phyloP scores from a whole-genome alignment of 2,113 vertebrate genomes.

The Myrmecobius fasciatus region DNA sequence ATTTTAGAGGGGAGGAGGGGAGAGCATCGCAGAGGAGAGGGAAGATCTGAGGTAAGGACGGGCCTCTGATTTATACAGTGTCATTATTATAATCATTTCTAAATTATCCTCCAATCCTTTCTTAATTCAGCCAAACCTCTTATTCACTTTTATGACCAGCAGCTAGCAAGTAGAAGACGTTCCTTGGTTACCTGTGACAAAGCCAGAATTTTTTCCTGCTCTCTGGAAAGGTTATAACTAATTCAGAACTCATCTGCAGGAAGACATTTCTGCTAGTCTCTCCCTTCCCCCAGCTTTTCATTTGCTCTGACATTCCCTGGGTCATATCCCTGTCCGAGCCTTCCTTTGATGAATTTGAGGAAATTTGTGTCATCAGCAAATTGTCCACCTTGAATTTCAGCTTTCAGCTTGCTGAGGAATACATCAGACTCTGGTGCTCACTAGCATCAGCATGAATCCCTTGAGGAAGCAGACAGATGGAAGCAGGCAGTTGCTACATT shows the following conservation, averaged over 20 bases:
- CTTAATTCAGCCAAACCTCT: neutral
- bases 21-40: neutral
- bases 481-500: neutral
- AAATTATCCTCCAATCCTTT: neutral
- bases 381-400: constrained; percentile 2
- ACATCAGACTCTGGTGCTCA: neutral
- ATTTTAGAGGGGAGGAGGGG: neutral
- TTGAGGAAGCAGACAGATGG: neutral
- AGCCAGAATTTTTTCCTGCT: neutral
- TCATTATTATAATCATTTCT: neutral
- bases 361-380: neutral
- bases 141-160: neutral
- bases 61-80: neutral
- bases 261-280: neutral
- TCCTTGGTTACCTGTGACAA: neutral
- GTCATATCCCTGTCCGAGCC: neutral
- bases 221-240: constrained; percentile 2
- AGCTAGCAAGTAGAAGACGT: neutral
- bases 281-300: neutral
- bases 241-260: neutral
- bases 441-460: neutral
- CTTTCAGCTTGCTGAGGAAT: neutral
- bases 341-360: neutral
- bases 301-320: neutral
- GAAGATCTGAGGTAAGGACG: neutral